Percentiles rank a stretch among this genome's conserved stretches.
These are phyloP conservation scores for Pecten maximus DNA, from an alignment of 2,888 invertebrate species.

Conservation along the genomic window DNA sequence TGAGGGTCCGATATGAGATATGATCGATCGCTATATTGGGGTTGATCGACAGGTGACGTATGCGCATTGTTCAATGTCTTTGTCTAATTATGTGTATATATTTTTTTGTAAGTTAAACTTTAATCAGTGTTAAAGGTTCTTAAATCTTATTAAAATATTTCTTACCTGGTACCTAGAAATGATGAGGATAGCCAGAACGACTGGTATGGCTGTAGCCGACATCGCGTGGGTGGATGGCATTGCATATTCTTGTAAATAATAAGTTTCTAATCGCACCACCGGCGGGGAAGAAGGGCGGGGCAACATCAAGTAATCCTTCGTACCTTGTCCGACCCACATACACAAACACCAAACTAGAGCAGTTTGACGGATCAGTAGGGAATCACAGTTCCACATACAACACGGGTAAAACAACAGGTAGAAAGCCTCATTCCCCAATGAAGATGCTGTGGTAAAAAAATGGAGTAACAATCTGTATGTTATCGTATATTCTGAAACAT, in stretches of 20 bases:
- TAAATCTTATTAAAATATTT: no score
- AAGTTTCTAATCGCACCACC: constrained; percentile 71
- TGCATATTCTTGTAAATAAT: constrained; percentile 70
- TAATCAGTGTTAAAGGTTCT: no score
- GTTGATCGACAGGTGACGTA: no score
- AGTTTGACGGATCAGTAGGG: constrained; percentile 63
- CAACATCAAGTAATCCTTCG: constrained; percentile 73
- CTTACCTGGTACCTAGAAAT: constrained; percentile 72
- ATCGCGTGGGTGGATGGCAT: constrained; percentile 77
- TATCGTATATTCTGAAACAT: constrained; percentile 42
- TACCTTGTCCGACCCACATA: constrained; percentile 75
- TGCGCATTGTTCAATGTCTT: no score
- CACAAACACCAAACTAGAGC: constrained; percentile 70
- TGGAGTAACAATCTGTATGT: constrained; percentile 64
- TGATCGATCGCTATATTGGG: no score
- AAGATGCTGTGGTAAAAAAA: constrained; percentile 68
- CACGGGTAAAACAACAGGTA: constrained; percentile 71
- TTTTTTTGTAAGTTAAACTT: no score
- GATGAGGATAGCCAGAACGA: constrained; percentile 63
- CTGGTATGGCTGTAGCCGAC: constrained; percentile 73
- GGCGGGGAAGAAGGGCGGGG: constrained; percentile 73
- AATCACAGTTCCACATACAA: constrained; percentile 72
- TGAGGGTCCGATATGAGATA: no score
- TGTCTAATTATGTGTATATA: no score
- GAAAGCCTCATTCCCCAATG: constrained; percentile 74